Conservation (phyloP, 2,797 vertebrate species). For the Prionace glauca region DNA sequence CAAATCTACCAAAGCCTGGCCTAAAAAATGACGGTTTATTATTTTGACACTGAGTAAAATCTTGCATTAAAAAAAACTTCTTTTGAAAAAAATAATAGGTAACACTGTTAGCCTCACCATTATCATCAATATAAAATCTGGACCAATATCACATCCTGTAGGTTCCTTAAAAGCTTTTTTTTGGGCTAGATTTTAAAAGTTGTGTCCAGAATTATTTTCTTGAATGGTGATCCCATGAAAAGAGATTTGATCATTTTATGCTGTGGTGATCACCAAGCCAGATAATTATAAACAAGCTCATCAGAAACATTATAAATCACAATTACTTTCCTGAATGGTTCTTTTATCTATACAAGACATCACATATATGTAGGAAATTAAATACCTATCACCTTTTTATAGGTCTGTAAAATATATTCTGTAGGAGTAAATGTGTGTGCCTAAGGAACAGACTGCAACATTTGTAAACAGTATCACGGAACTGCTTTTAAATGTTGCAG, state of each 20-base stretch:
- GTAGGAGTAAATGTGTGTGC: not conserved
- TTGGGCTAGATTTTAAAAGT: not conserved
- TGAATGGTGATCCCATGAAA: not conserved
- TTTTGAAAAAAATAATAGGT: not conserved
- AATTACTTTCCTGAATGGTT: not conserved
- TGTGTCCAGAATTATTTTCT: not conserved
- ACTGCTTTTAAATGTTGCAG: slow-evolving; percentile 30
- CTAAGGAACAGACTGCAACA: slow-evolving; percentile 13
- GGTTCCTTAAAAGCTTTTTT: not conserved
- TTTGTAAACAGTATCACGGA: slow-evolving; percentile 20
- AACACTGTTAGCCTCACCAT: not conserved
- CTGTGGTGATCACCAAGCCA: not conserved
- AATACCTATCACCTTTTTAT: slow-evolving; percentile 13
- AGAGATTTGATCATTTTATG: not conserved
- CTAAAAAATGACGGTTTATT: too few species aligned
- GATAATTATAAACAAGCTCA: not conserved
- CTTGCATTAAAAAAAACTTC: too few species aligned
- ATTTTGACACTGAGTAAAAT: too few species aligned
- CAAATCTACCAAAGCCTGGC: too few species aligned
- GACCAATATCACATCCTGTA: not conserved
- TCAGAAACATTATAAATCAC: not conserved
- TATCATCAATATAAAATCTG: not conserved
- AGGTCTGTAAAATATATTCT: slow-evolving; percentile 2
- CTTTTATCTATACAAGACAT: not conserved
- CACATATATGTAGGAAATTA: not conserved